Evolutionary conservation across 2,888 invertebrate species (phyloP), one percentile per base, ranked within the genome.

Genomic region (Tricholauxania praeusta): DNA sequence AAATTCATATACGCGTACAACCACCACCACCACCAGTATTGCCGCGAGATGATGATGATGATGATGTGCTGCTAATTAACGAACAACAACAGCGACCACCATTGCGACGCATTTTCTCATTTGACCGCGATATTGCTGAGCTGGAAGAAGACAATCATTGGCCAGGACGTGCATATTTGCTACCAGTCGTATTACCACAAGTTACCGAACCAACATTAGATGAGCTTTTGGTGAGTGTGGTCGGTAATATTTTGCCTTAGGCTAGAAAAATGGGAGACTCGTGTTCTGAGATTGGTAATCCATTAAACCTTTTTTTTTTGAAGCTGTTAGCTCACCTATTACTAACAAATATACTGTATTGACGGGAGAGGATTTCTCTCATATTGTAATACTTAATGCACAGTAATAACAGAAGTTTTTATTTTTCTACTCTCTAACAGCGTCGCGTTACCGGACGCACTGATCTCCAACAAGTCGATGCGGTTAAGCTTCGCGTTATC

Each of bases 401-500:
- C 4, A 28, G 28, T 28, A 28, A 28, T 28, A 28, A 28, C 2
- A 2, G 10, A 0, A 17, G 1, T 22, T 49, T n/a, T 48, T 12
- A 17, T 48, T 12, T 51, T 39, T 60, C 70, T 32, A 1, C 17
- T 67, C 69, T 52, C 17, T 68, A 65, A n/a, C 60, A 89, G 89
- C 82, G 87, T 47, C 86, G 86, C 64, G 86, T 89, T 4, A 86
- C 89, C 0, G 87, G 87, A 8, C 88, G 87, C 14, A 85, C 87
- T 53, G 87, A 89, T 75, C 82, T 89, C 72, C 83, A 86, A n/a
- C 86, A 85, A 72, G 87, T 89, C n/a, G 89, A 91, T 3, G 89
- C 90, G 75, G 89, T 92, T 1, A 90, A 90, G 78, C 85, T 93
- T 12, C 89, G 91, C 7, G 92, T 93, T 8, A 90, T 93, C 12